Base-by-base conservation (phyloP, 2,113 vertebrate genomes). In the Erinaceus europaeus region DNA sequence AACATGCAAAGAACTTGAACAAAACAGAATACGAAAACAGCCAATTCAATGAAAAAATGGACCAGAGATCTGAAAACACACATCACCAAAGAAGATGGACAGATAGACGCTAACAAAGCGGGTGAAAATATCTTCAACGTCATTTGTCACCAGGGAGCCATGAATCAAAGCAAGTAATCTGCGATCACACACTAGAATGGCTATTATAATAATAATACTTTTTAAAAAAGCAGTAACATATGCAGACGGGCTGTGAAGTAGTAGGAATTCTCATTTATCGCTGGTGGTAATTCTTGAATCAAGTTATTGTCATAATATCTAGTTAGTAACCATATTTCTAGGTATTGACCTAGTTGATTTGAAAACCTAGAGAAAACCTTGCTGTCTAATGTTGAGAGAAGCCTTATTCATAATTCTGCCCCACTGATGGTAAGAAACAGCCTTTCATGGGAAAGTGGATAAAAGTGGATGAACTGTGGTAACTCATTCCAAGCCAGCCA, bases 61-160 rank as follows among this genome's bases (percentile, higher is more conserved):
- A 50, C 27, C 53, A 59, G 40, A 79, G 21, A 73, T 67, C 36
- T 74, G 9, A 90, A 36, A 29, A 64, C 34, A 50, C 11, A 52
- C 12, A 1, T 53, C 52, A 90, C 23, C 40, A 48, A 55, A 76
- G 38, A 91, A 52, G 50, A 59, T 18, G 11, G 27, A 52, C 3
- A 67, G 27, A 73, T 34, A 72, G 50, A n/a, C n/a, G n/a, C n/a
- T n/a, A n/a, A n/a, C 77, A 83, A 86, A 77, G 18, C 61, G 74
- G 5, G 38, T 53, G 36, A 65, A 32, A 76, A 48, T 17, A 68
- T 52, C 74, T 61, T 74, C 74, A 78, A 59, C 29, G 42, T 72
- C 23, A 46, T 62, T 55, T 77, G 38, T 55, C n/a, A 76, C 23
- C 14, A 75, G 18, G 9, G 44, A 88, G 65, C 44, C 38, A 62